phyloP scores from a whole-genome alignment of 2,113 vertebrate genomes.

The Gasterosteus aculeatus region DNA sequence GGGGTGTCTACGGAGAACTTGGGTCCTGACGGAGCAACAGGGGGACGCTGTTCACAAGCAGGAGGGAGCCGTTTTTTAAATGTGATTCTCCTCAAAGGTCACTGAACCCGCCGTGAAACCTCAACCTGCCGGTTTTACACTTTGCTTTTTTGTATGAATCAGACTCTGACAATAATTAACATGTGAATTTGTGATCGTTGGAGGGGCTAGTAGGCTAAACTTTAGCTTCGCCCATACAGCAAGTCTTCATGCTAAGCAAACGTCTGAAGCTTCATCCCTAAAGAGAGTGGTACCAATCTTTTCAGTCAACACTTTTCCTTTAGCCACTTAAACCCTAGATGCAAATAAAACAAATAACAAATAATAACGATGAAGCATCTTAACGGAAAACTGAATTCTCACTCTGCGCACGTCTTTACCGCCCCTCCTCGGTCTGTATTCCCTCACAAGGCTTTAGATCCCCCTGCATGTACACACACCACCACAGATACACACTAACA shows the following conservation, averaged over 20 bases:
- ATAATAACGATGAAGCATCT: slow-evolving; percentile 9
- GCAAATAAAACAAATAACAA: neutral
- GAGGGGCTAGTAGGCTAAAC: neutral
- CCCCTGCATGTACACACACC: slow-evolving; percentile 21
- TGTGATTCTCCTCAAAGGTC: neutral
- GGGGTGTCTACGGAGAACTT: slow-evolving; percentile 7
- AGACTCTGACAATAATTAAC: neutral
- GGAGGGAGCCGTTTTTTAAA: neutral
- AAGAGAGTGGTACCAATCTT: neutral
- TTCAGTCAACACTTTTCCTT: neutral
- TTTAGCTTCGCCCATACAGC: neutral
- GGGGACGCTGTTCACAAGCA: slow-evolving; percentile 5
- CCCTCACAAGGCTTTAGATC: slow-evolving; percentile 45
- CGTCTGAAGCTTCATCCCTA: neutral
- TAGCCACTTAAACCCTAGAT: neutral
- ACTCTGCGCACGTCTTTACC: slow-evolving; percentile 31
- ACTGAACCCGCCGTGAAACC: neutral
- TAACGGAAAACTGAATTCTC: slow-evolving; percentile 29
- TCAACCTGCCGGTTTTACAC: neutral
- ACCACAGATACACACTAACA: slow-evolving; percentile 34
- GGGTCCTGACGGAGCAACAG: neutral
- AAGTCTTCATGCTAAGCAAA: neutral
- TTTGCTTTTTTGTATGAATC: neutral
- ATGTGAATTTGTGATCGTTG: neutral
- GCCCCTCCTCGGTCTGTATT: slow-evolving; percentile 40